These are phyloP conservation scores for Odontocolon sp. DNA, from an alignment of 2,888 invertebrate genomes.

Conservation along the genomic window DNA sequence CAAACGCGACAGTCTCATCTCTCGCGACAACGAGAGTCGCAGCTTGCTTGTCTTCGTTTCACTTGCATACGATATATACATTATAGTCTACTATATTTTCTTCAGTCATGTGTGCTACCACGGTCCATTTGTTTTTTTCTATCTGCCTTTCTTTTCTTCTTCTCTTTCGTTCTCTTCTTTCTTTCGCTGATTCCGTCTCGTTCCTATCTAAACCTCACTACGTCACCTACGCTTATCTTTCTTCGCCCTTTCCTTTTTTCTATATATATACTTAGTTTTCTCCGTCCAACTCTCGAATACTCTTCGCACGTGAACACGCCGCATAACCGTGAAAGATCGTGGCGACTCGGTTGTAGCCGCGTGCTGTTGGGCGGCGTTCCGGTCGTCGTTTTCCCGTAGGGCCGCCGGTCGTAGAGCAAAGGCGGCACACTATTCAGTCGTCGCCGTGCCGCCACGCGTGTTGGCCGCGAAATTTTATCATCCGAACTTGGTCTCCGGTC, in stretches of 20 bases:
- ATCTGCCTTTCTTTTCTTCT: slow-evolving; percentile 12
- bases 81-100: too few species aligned
- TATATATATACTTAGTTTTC: too few species aligned
- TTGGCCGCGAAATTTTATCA: slow-evolving; percentile 43
- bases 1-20: too few species aligned
- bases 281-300: too few species aligned
- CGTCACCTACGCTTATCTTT: too few species aligned
- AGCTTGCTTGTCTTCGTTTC: too few species aligned
- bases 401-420: slow-evolving; percentile 42
- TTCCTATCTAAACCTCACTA: neutral
- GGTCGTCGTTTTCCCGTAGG: slow-evolving; percentile 39
- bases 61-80: too few species aligned
- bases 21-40: too few species aligned
- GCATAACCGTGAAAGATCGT: neutral
- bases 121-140: neutral
- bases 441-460: slow-evolving; percentile 70
- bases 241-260: too few species aligned
- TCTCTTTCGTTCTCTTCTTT: slow-evolving; percentile 21
- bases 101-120: too few species aligned
- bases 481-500: neutral
- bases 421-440: slow-evolving; percentile 65
- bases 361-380: slow-evolving; percentile 54
- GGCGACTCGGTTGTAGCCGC: slow-evolving; percentile 53
- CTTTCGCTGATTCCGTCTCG: neutral
- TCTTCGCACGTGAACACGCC: slow-evolving; percentile 43